Percentiles rank a stretch among this genome's conserved stretches.
Conservation (phyloP, 2,113 vertebrate genomes). For the Poeciliopsis retropinna region DNA sequence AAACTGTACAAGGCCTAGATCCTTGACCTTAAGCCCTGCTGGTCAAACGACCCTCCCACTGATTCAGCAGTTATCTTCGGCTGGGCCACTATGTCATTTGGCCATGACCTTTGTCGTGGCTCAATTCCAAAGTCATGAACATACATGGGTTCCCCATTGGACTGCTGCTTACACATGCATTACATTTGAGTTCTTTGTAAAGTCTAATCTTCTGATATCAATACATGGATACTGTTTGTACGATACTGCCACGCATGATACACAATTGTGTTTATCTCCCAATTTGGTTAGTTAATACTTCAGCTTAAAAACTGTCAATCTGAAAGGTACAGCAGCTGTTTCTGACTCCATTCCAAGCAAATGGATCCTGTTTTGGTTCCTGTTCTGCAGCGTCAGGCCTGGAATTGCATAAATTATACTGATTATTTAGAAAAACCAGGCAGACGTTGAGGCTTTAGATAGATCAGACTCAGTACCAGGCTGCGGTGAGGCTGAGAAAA, state of each 20-base stretch:
- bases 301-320: conserved; percentile 28
- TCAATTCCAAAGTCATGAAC: conserved; percentile 44
- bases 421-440: conserved; percentile 60
- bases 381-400: conserved; percentile 61
- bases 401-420: conserved; percentile 52
- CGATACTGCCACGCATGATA: background rate
- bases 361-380: conserved; percentile 57
- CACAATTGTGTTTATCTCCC: conserved; percentile 2
- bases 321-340: conserved; percentile 26
- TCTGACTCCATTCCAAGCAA: conserved; percentile 61
- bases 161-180: background rate
- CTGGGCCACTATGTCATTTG: conserved; percentile 32
- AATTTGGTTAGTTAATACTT: conserved; percentile 21
- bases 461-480: conserved; percentile 33
- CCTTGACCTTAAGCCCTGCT: conserved; percentile 52
- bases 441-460: conserved; percentile 39
- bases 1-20: conserved; percentile 53
- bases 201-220: background rate
- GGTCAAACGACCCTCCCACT: conserved; percentile 32
- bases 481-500: conserved; percentile 23
- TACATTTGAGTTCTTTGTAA: background rate
- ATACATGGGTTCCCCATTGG: conserved; percentile 1
- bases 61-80: conserved; percentile 45
- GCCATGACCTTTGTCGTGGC: conserved; percentile 57
- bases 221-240: background rate